phyloP scores from a whole-genome alignment of 2,113 vertebrate genomes.

The Vidua chalybeata region DNA sequence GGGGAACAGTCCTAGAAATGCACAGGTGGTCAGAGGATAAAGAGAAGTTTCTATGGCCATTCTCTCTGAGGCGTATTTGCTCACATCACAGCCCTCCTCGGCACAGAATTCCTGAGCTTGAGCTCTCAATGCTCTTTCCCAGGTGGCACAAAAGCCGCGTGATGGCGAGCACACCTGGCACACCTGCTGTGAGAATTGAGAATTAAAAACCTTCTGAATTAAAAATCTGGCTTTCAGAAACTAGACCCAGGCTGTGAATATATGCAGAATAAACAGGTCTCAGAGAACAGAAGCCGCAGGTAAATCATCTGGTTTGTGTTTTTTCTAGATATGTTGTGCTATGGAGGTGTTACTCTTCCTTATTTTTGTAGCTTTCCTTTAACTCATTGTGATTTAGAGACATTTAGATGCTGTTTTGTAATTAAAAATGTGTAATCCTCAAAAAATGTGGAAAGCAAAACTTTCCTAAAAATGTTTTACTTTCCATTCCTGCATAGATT shows the following conservation, averaged over 20 bases:
- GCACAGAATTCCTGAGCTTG: accelerated
- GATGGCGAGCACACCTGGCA: not conserved
- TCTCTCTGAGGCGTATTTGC: not conserved
- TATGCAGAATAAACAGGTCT: not conserved
- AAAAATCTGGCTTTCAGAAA: not conserved
- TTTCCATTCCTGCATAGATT: not conserved
- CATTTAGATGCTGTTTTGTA: not conserved
- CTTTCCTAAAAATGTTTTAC: not conserved
- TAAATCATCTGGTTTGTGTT: not conserved
- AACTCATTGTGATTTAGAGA: not conserved
- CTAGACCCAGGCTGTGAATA: not conserved
- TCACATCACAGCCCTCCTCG: not conserved
- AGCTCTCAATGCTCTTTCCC: accelerated
- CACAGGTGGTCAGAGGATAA: not conserved
- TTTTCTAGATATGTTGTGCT: not conserved
- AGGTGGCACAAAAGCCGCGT: accelerated
- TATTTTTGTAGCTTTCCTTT: not conserved
- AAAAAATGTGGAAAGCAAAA: not conserved
- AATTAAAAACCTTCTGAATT: not conserved
- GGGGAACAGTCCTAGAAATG: not conserved
- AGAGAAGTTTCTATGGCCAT: not conserved
- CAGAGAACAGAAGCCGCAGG: not conserved
- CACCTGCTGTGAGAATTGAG: not conserved
- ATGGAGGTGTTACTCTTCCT: not conserved
- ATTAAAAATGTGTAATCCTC: not conserved